phyloP scores from a whole-genome alignment of 2,797 vertebrate species.

The Neosilurus mollespiculum region DNA sequence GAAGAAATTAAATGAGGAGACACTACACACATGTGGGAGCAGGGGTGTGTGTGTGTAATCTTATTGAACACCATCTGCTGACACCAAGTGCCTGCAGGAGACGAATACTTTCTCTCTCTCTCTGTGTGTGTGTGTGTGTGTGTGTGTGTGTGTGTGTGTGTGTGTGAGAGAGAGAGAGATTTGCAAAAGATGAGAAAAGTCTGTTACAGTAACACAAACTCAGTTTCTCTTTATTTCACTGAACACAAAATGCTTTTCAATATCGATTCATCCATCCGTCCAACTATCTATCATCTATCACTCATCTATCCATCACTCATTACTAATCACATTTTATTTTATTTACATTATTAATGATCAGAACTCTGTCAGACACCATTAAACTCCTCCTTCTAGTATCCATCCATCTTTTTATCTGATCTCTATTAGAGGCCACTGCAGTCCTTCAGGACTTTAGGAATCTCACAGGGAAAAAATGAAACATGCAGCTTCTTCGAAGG shows the following conservation, averaged over 20 bases:
- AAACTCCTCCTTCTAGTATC: not conserved
- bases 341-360: too few species aligned
- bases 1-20: not conserved
- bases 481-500: not conserved
- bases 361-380: too few species aligned
- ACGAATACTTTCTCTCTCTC: not conserved
- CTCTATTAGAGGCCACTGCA: not conserved
- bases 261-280: not conserved
- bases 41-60: slow-evolving; percentile 48
- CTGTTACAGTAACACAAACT: not conserved
- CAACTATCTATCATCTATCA: not conserved
- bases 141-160: not conserved
- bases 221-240: not conserved
- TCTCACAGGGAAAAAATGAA: not conserved
- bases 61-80: slow-evolving; percentile 70
- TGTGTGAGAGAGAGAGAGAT: not conserved
- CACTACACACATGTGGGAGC: slow-evolving; percentile 19
- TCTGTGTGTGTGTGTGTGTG: not conserved
- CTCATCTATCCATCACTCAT: not conserved
- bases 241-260: not conserved
- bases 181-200: not conserved
- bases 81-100: slow-evolving; percentile 50
- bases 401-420: not conserved
- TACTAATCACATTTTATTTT: too few species aligned
- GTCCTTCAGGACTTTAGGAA: not conserved